Evolutionary conservation across 2,797 vertebrate species (phyloP).

Genomic region (Sebastes flavidus): DNA sequence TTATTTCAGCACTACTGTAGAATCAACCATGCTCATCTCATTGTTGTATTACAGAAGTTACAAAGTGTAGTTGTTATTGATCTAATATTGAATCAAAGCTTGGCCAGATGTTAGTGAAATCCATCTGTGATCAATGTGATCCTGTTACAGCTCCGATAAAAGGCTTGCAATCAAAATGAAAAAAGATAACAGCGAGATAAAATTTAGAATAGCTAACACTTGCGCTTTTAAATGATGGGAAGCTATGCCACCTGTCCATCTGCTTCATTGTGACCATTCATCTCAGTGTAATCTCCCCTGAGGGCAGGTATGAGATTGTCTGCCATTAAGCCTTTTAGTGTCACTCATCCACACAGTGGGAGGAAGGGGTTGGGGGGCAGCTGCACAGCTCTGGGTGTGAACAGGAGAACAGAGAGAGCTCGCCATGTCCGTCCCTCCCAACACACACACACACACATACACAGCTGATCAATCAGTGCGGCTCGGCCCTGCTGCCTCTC

Average conservation of each 20-base stretch:
- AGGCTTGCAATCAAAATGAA: neutral
- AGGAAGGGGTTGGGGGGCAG: slow-evolving; percentile 4
- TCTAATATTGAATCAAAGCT: neutral
- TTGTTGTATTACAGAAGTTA: neutral
- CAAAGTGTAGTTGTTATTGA: neutral
- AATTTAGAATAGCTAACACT: neutral
- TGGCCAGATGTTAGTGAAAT: neutral
- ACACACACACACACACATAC: slow-evolving; percentile 22
- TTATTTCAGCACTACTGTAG: neutral
- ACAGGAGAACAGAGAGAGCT: slow-evolving; percentile 1
- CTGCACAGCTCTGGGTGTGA: slow-evolving; percentile 11
- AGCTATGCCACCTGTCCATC: neutral
- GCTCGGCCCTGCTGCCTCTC: slow-evolving; percentile 32
- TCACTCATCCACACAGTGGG: slow-evolving; percentile 20
- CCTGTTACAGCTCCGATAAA: neutral
- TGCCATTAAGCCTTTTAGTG: slow-evolving; percentile 41
- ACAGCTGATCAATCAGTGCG: slow-evolving; percentile 49
- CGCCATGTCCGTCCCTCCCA: slow-evolving; percentile 1
- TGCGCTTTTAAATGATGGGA: slow-evolving; percentile 8
- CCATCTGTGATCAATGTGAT: neutral
- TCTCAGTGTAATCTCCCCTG: slow-evolving; percentile 38
- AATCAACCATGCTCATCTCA: neutral
- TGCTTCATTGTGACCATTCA: slow-evolving; percentile 15
- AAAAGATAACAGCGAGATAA: neutral
- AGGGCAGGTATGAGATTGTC: slow-evolving; percentile 42